These are phyloP conservation scores for Leptinotarsa peninsularis DNA, from an alignment of 2,888 invertebrate species.

Conservation along the genomic window DNA sequence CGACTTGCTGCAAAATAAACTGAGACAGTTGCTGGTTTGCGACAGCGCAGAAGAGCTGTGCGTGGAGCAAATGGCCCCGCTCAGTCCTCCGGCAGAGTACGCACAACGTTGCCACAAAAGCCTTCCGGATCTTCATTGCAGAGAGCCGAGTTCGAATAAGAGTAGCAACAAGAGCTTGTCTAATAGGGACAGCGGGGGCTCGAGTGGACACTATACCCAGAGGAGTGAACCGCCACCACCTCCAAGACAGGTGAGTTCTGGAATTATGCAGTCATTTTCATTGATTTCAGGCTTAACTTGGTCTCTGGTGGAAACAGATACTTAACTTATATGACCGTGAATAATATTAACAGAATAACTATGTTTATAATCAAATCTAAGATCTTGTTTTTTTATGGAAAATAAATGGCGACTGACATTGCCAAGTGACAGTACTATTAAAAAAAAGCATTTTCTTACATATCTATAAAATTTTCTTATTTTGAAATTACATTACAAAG, in stretches of 20 bases:
- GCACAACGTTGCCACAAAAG: constrained; percentile 86
- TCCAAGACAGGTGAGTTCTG: constrained; percentile 60
- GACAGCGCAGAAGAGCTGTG: constrained; percentile 77
- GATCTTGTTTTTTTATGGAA: too few relatives aligned
- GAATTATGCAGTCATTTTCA: too few relatives aligned
- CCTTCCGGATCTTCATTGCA: constrained; percentile 72
- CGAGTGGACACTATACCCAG: constrained; percentile 86
- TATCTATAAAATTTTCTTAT: too few relatives aligned
- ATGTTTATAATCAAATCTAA: too few relatives aligned
- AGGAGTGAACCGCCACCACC: constrained; percentile 78
- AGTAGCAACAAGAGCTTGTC: constrained; percentile 67
- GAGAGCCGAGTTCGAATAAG: constrained; percentile 66
- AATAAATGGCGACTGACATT: too few relatives aligned
- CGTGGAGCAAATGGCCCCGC: constrained; percentile 69
- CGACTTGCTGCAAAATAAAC: constrained; percentile 81
- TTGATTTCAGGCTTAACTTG: too few relatives aligned
- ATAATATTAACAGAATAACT: too few relatives aligned
- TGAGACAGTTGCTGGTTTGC: constrained; percentile 80
- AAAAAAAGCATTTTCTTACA: too few relatives aligned
- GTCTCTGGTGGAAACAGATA: too few relatives aligned
- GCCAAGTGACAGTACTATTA: too few relatives aligned
- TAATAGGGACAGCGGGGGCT: constrained; percentile 85
- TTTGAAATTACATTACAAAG: too few relatives aligned
- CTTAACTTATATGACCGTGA: too few relatives aligned
- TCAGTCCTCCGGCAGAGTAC: constrained; percentile 81